Percentiles rank a stretch among this genome's conserved stretches.
Conservation (phyloP, 2,888 invertebrate species). For the Lamellibrachia columna region DNA sequence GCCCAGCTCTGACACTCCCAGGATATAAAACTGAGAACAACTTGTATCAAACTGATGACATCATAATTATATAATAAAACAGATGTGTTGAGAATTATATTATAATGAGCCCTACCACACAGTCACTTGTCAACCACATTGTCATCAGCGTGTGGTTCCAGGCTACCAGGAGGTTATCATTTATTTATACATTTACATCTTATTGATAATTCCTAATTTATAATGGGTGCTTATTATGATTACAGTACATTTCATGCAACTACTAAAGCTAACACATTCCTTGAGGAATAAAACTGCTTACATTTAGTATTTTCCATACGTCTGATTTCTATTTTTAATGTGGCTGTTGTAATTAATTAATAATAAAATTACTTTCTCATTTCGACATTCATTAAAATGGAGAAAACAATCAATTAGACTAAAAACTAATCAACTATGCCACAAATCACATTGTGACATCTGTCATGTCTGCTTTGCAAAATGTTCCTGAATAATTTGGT, state of each 20-base stretch:
- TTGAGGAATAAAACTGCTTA: neutral
- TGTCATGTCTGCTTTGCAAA: neutral
- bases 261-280: neutral
- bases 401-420: neutral
- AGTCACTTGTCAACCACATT: no score
- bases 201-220: neutral
- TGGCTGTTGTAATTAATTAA: neutral
- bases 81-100: no score
- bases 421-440: neutral
- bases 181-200: neutral
- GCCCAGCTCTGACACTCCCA: no score
- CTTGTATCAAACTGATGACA: neutral
- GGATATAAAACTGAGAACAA: neutral
- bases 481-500: slow-evolving; percentile 1
- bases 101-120: no score
- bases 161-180: neutral
- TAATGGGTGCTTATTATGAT: neutral
- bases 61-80: no score
- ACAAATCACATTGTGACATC: neutral
- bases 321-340: neutral
- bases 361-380: neutral
- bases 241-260: neutral
- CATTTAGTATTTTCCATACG: neutral
- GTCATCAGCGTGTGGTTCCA: neutral
- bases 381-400: neutral